These are phyloP conservation scores for Osmerus mordax DNA, from an alignment of 2,113 vertebrate species.

Conservation along the genomic window DNA sequence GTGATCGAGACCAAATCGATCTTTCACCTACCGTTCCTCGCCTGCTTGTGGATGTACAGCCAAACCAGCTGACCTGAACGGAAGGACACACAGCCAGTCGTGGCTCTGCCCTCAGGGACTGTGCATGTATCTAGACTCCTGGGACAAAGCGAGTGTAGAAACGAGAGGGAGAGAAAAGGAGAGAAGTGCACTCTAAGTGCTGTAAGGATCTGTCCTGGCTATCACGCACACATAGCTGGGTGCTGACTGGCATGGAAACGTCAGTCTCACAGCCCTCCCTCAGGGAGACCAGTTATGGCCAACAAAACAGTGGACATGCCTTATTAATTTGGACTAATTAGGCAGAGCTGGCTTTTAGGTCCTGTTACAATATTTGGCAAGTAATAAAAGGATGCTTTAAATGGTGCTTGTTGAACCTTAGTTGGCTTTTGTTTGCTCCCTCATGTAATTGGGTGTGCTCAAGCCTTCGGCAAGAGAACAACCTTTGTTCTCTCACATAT, in stretches of 20 bases:
- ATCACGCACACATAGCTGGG: neutral
- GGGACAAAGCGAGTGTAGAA: constrained; percentile 9
- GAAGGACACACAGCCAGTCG: constrained; percentile 2
- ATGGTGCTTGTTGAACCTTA: neutral
- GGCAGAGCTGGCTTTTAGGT: constrained; percentile 29
- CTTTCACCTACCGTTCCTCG: constrained; percentile 10
- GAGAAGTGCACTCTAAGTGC: neutral
- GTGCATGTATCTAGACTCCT: constrained; percentile 18
- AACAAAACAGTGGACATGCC: constrained; percentile 24
- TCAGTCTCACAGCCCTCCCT: constrained; percentile 32
- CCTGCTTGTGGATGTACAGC: constrained; percentile 29
- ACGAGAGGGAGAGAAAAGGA: neutral
- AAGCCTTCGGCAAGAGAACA: no score
- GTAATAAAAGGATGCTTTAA: constrained; percentile 34
- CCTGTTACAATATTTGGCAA: constrained; percentile 17
- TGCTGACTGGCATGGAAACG: constrained; percentile 20
- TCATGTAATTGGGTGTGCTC: neutral
- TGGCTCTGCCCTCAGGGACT: constrained; percentile 15
- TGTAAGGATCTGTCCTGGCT: constrained; percentile 19
- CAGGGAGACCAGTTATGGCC: constrained; percentile 22
- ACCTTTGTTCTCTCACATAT: no score
- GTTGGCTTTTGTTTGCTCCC: constrained; percentile 39
- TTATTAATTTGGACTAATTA: constrained; percentile 56
- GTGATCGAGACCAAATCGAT: constrained; percentile 32
- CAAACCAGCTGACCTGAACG: constrained; percentile 45